Evolutionary conservation across 2,113 vertebrate species (phyloP).

Genomic region (Nibea albiflora): DNA sequence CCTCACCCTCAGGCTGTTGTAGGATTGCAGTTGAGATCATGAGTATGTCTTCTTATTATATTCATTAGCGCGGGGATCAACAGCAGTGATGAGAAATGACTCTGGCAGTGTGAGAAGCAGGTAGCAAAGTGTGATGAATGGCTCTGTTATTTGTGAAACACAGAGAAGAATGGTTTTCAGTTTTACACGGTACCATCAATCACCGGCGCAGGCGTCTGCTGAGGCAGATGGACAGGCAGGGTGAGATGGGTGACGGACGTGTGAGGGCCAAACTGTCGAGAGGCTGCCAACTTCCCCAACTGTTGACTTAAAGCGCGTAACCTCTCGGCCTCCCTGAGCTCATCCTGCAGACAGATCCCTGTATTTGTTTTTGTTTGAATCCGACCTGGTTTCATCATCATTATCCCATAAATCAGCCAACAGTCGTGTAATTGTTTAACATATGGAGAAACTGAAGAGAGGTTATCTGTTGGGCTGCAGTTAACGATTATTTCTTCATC

Average conservation of each 20-base stretch:
- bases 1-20: conserved; percentile 39
- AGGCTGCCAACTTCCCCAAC: conserved; percentile 31
- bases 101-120: conserved; percentile 47
- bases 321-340: conserved; percentile 34
- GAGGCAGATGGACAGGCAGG: conserved; percentile 3
- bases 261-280: conserved; percentile 29
- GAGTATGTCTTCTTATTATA: conserved; percentile 20
- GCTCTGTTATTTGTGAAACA: conserved; percentile 26
- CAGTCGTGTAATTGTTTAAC: conserved; percentile 15
- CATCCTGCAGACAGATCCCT: conserved; percentile 29
- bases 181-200: conserved; percentile 60
- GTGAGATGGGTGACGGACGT: conserved; percentile 33
- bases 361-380: conserved; percentile 60
- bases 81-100: conserved; percentile 16
- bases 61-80: conserved; percentile 32
- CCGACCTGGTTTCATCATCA: conserved; percentile 44
- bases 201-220: conserved; percentile 44
- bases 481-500: background rate
- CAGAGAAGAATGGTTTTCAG: conserved; percentile 37
- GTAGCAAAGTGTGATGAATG: conserved; percentile 44
- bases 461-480: conserved; percentile 20
- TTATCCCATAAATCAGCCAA: conserved; percentile 48
- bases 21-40: conserved; percentile 21
- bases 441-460: conserved; percentile 1
- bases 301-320: conserved; percentile 46